These are phyloP conservation scores for Cyrtodaria siliqua DNA, from an alignment of 2,888 invertebrate species.

Conservation along the genomic window DNA sequence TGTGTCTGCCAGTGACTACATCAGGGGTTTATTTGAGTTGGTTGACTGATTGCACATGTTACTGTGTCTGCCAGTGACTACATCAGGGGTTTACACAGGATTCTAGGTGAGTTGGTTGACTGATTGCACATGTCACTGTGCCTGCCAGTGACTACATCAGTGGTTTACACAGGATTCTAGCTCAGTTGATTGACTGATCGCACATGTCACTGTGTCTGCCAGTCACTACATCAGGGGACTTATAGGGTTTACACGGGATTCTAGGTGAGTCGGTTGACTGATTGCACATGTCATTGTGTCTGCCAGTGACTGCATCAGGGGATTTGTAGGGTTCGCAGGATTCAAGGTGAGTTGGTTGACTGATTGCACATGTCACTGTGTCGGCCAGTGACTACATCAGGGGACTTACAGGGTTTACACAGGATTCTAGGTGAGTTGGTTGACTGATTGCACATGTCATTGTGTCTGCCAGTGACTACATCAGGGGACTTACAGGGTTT, in stretches of 20 bases:
- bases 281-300: conserved; percentile 75
- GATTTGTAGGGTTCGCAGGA: no score
- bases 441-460: conserved; percentile 76
- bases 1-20: conserved; percentile 56
- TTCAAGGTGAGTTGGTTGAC: no score
- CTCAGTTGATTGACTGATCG: conserved; percentile 60
- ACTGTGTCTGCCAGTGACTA: conserved; percentile 80
- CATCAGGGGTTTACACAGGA: conserved; percentile 81
- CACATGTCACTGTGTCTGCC: conserved; percentile 73
- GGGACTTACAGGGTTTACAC: conserved; percentile 80
- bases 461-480: conserved; percentile 56
- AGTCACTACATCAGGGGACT: conserved; percentile 83
- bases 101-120: no score
- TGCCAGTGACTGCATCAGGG: conserved; percentile 25
- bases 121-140: conserved; percentile 76
- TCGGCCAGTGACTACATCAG: conserved; percentile 81
- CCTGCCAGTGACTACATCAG: conserved; percentile 34
- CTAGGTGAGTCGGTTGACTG: no score
- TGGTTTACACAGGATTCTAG: no score
- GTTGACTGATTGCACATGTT: no score
- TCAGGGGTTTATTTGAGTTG: no score
- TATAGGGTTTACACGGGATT: conserved; percentile 69
- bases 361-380: conserved; percentile 72
- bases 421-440: conserved; percentile 76
- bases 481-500: conserved; percentile 71